Evolutionary conservation across 2,797 vertebrate species (phyloP).

Genomic region (Alosa sapidissima): DNA sequence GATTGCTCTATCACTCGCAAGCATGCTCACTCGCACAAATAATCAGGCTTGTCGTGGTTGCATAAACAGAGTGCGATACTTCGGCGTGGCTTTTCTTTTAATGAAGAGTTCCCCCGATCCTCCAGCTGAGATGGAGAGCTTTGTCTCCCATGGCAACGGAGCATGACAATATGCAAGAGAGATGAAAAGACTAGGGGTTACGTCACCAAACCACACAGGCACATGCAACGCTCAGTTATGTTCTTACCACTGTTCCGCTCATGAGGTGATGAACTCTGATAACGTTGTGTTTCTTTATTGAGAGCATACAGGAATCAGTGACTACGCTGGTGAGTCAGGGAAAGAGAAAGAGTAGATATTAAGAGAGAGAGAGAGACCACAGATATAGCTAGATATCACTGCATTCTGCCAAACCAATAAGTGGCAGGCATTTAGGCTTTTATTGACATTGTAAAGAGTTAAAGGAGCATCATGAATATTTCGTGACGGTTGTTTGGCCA

Average conservation of each 20-base stretch:
- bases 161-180: slow-evolving; percentile 11
- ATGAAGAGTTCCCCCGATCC: slow-evolving; percentile 11
- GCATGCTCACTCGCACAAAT: not conserved
- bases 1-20: not conserved
- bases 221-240: slow-evolving; percentile 3
- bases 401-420: not conserved
- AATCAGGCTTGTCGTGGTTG: not conserved
- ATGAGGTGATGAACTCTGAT: not conserved
- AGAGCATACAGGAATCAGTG: not conserved
- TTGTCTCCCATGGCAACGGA: slow-evolving; percentile 15
- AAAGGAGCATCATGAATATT: not conserved
- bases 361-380: not conserved
- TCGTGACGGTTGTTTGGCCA: not conserved
- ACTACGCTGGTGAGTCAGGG: not conserved
- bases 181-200: not conserved
- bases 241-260: not conserved
- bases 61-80: slow-evolving; percentile 1
- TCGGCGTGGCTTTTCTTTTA: slow-evolving; percentile 2
- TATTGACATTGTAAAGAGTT: not conserved
- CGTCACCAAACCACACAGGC: slow-evolving; percentile 1
- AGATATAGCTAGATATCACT: not conserved
- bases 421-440: not conserved
- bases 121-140: slow-evolving; percentile 10
- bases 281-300: not conserved
- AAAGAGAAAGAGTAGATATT: not conserved